phyloP scores from a whole-genome alignment of 1,140 invertebrate species.

The Platyura marginata region DNA sequence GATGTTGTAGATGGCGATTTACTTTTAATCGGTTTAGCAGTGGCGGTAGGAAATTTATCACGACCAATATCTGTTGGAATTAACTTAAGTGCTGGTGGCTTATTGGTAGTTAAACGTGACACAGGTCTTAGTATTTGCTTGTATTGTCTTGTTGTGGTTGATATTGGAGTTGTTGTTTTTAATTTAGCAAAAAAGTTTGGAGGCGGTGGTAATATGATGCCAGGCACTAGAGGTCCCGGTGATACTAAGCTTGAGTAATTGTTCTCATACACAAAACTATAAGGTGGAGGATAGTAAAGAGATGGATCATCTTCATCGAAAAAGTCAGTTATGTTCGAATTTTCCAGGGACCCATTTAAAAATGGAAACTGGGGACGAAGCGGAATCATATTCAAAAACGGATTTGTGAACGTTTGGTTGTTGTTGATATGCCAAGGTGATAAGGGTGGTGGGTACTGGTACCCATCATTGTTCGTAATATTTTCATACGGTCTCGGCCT shows the following conservation, averaged over 20 bases:
- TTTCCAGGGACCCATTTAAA: slow-evolving; percentile 19
- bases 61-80: too few species aligned
- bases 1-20: slow-evolving; percentile 9
- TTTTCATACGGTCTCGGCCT: slow-evolving; percentile 18
- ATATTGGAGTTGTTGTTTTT: slow-evolving; percentile 9
- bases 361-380: slow-evolving; percentile 27
- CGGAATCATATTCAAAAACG: slow-evolving; percentile 20
- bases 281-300: slow-evolving; percentile 73
- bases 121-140: background rate
- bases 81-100: slow-evolving; percentile 7
- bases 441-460: slow-evolving; percentile 18
- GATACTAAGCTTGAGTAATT: slow-evolving; percentile 60
- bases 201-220: slow-evolving; percentile 70
- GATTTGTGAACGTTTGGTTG: slow-evolving; percentile 16
- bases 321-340: slow-evolving; percentile 33
- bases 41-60: background rate
- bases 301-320: slow-evolving; percentile 77
- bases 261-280: slow-evolving; percentile 64
- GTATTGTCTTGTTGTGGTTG: slow-evolving; percentile 20
- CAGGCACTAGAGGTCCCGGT: slow-evolving; percentile 68
- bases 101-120: slow-evolving; percentile 5
- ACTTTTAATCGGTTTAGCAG: background rate
- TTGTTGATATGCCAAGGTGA: slow-evolving; percentile 15
- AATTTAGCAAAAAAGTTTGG: slow-evolving; percentile 56
- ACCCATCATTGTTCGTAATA: slow-evolving; percentile 11